phyloP scores from a whole-genome alignment of 2,113 vertebrate species.

The Corythoichthys haematopterus region DNA sequence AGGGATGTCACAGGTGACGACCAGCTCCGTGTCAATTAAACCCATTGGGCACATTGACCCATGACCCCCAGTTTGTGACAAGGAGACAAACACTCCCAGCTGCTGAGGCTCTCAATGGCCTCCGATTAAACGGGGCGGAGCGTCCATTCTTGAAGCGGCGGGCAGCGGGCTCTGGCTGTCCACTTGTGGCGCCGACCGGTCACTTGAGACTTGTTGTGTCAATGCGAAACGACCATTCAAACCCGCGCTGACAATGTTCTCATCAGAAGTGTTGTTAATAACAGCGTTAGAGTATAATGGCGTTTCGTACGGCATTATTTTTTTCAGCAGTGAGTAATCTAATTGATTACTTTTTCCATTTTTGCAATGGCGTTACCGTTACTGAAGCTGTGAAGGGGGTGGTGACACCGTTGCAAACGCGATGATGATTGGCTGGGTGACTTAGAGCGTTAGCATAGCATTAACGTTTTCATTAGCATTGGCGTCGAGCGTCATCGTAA shows the following conservation, averaged over 20 bases:
- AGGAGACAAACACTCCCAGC: constrained; percentile 64
- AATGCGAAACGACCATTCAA: constrained; percentile 20
- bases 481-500: no score
- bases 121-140: constrained; percentile 46
- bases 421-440: no score
- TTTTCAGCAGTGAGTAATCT: no score
- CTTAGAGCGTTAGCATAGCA: no score
- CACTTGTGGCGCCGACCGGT: constrained; percentile 31
- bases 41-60: constrained; percentile 47
- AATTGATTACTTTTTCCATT: no score
- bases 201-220: constrained; percentile 41
- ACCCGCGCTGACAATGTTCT: neutral
- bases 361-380: no score
- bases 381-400: no score
- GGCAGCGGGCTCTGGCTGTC: constrained; percentile 25
- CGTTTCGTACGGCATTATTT: no score
- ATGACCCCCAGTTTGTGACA: constrained; percentile 39
- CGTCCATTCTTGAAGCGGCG: constrained; percentile 29
- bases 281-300: no score
- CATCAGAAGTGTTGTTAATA: neutral
- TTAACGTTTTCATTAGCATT: no score
- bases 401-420: no score
- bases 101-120: constrained; percentile 54
- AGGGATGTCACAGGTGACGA: constrained; percentile 24
- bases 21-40: constrained; percentile 49